Base-by-base conservation (phyloP, 2,888 invertebrate genomes). In the Lycocerus yunnanus region DNA sequence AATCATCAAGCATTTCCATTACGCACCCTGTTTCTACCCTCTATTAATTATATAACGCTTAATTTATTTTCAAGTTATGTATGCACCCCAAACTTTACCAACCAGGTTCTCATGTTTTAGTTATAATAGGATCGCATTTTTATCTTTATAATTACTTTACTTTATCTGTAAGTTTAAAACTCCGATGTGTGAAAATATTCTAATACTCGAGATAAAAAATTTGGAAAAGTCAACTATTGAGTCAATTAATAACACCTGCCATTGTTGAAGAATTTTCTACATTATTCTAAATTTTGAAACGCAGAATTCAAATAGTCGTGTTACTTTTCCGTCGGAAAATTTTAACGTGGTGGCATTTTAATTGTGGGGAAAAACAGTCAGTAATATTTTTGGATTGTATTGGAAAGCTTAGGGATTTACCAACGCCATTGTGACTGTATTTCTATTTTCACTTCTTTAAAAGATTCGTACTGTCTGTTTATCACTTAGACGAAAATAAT, bases 1-100 rank as follows among this genome's bases (percentile, higher is more conserved):
- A 75, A 75, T 75, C 75, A 75, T 75, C 75, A 68, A 69, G 65
- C 66, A 72, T 72, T 75, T 75, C 75, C 75, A 75, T 75, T 75
- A 75, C 72, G 75, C 72, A 69, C 75, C 72, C 72, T 69, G 66
- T 72, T 75, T 69, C 75, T 72, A 72, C 75, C 72, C 75, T 71
- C 75, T 72, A 75, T 75, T 75, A 75, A 75, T 75, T 75, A 75
- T 72, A 75, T 75, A 75, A 75, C 75, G 75, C 75, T 75, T 75
- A 75, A 75, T 75, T 75, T 75, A 75, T 75, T 75, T 75, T 66
- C 75, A 72, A 75, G 75, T 75, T 75, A 72, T 75, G 66, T 75
- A 72, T 75, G 66, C 75, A 66, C 61, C 71, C 69, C 69, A 70
- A 72, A 75, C 69, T 74, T 74, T 69, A 72, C 71, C 72, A 69